Evolutionary conservation across 2,113 vertebrate genomes (phyloP).

Genomic region (Phylloscopus trochiloides): DNA sequence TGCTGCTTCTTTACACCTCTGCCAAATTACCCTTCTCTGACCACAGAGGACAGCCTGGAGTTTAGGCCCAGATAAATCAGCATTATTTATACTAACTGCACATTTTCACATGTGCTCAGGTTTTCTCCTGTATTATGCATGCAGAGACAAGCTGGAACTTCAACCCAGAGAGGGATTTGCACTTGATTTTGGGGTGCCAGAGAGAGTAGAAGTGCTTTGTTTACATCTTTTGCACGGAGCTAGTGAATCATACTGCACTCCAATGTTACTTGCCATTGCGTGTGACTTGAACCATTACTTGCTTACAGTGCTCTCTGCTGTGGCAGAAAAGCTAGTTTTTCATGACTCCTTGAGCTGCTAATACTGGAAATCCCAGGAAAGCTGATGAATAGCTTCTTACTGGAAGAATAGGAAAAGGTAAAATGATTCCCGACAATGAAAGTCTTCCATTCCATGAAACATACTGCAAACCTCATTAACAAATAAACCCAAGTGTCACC

Average conservation of each 20-base stretch:
- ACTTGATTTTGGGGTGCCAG: not conserved
- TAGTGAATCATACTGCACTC: not conserved
- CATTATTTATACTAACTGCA: not conserved
- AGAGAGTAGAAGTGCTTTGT: not conserved
- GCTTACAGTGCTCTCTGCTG: not conserved
- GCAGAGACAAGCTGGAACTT: not conserved
- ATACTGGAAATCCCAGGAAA: not conserved
- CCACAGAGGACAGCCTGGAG: not conserved
- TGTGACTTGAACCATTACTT: not conserved
- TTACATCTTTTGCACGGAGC: not conserved
- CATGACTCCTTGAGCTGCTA: not conserved
- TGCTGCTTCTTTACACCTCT: rapidly evolving
- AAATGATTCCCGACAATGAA: not conserved
- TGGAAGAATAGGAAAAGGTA: not conserved
- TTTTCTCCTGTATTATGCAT: not conserved
- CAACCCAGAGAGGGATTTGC: not conserved
- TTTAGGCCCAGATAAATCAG: not conserved
- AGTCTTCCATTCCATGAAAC: not conserved
- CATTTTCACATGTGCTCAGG: not conserved
- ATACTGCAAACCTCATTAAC: not conserved
- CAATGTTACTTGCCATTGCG: not conserved
- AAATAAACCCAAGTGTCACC: not conserved
- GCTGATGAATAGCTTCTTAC: not conserved
- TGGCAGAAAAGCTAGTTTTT: not conserved
- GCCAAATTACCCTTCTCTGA: not conserved